These are phyloP conservation scores for Plumapathes pennacea DNA, from an alignment of 92 coral and sea anemone genomes.

Conservation along the genomic window DNA sequence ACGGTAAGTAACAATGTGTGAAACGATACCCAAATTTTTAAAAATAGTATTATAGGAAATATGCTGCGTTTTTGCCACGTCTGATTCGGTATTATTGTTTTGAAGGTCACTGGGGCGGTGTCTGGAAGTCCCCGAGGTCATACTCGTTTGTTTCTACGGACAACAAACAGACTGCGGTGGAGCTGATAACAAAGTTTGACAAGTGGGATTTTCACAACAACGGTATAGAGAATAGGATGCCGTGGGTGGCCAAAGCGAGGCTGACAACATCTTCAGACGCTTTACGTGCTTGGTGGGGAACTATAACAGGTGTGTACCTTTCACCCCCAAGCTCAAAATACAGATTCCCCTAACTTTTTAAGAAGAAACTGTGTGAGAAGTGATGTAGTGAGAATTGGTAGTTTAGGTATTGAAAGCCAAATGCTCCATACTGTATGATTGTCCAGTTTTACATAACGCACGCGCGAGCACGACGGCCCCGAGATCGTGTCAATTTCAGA, in stretches of 20 bases:
- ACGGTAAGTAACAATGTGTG: too few species aligned
- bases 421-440: too few species aligned
- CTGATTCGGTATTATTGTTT: background rate
- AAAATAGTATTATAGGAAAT: too few species aligned
- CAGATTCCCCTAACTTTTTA: too few species aligned
- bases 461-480: too few species aligned
- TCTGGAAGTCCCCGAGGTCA: conserved; percentile 63
- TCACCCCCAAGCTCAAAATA: background rate
- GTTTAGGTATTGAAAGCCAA: too few species aligned
- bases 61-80: too few species aligned
- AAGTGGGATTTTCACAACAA: conserved; percentile 50
- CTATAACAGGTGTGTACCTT: conserved; percentile 50
- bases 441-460: too few species aligned
- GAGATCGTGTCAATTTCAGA: too few species aligned
- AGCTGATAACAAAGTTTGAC: conserved; percentile 60
- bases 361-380: too few species aligned
- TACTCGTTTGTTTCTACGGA: conserved; percentile 56
- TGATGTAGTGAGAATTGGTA: too few species aligned
- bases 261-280: conserved; percentile 60
- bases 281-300: conserved; percentile 49
- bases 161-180: conserved; percentile 57
- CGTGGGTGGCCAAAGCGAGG: conserved; percentile 66
- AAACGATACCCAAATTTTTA: too few species aligned
- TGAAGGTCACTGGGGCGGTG: conserved; percentile 79
- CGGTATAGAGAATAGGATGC: conserved; percentile 71